A percentile compares a stretch with the other conserved stretches of the same genome.
Conservation (phyloP, 2,113 vertebrate species). For the Pomatostomus ruficeps region DNA sequence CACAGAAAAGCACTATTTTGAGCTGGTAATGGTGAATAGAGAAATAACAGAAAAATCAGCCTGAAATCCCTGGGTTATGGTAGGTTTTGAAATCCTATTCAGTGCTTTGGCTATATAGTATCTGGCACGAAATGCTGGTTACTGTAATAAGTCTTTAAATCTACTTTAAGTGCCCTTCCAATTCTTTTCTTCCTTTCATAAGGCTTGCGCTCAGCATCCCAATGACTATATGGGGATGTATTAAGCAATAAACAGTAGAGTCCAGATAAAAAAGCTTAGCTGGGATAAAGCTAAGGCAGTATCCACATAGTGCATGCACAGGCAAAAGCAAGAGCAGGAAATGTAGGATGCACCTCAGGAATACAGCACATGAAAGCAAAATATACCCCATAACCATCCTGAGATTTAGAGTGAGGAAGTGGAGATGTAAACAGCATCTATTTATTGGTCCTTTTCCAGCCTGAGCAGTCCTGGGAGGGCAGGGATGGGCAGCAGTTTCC, state of each 20-base stretch:
- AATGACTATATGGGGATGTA: not conserved
- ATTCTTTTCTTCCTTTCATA: not conserved
- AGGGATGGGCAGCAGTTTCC: not conserved
- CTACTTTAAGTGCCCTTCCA: not conserved
- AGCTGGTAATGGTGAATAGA: not conserved
- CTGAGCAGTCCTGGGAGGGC: not conserved
- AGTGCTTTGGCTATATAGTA: not conserved
- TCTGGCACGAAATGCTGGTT: not conserved
- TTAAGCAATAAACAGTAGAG: not conserved
- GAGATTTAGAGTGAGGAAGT: not conserved
- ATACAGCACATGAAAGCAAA: not conserved
- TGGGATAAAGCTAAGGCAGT: not conserved
- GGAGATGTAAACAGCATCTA: not conserved
- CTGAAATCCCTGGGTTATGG: not conserved
- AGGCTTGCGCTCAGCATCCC: not conserved
- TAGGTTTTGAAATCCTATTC: not conserved
- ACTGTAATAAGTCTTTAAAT: not conserved
- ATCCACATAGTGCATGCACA: not conserved
- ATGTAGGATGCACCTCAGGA: not conserved
- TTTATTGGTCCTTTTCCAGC: not conserved
- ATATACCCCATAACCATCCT: not conserved
- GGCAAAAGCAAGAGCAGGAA: not conserved
- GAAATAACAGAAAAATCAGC: not conserved
- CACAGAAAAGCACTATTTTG: not conserved
- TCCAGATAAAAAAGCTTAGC: not conserved